A percentile compares a stretch with the other conserved stretches of the same genome.
Evolutionary conservation across 2,113 vertebrate species (phyloP).

Genomic region (Cinclus mexicanus): DNA sequence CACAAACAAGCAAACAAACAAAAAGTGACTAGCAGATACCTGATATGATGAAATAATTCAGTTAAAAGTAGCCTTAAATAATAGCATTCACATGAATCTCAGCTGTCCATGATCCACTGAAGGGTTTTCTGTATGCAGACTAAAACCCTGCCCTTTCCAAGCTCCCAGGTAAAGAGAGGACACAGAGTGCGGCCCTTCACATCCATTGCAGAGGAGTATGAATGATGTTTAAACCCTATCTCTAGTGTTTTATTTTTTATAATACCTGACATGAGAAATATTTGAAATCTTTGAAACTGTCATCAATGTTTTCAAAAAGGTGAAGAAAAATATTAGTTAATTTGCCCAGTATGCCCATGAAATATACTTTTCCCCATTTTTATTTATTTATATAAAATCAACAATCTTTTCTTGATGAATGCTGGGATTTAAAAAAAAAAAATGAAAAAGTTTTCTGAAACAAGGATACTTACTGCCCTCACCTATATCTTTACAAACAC

Average conservation of each 20-base stretch:
- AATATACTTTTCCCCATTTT: background rate
- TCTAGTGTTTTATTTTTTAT: background rate
- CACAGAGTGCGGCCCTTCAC: background rate
- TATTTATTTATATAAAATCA: conserved; percentile 42
- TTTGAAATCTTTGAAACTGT: background rate
- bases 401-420: background rate
- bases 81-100: background rate
- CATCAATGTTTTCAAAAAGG: background rate
- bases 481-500: background rate
- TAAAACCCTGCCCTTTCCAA: background rate
- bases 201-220: background rate
- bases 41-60: background rate
- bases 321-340: background rate
- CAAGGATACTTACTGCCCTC: background rate
- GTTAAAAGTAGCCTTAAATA: background rate
- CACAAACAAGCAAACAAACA: background rate
- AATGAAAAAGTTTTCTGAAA: background rate
- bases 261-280: background rate
- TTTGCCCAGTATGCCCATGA: background rate
- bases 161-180: background rate
- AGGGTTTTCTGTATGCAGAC: background rate
- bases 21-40: background rate
- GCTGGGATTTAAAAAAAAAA: background rate
- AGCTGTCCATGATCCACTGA: background rate
- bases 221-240: background rate